Conservation (phyloP, 2,797 vertebrate genomes). For the Malacoraja senta region DNA sequence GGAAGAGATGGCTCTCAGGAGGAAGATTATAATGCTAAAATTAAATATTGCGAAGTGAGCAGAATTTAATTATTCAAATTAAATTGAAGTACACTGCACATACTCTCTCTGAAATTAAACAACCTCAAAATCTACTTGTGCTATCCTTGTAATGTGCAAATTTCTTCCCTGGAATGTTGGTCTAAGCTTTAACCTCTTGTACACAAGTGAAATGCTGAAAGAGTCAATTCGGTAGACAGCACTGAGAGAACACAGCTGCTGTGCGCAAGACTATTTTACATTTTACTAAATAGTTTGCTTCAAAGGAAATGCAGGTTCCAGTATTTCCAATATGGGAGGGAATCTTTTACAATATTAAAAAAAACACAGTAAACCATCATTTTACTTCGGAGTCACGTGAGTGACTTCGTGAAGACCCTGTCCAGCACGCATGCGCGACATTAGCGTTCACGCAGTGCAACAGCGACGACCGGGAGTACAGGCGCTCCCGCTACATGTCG, state of each 20-base stretch:
- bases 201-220: background rate
- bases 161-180: background rate
- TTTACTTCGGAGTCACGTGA: no score
- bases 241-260: background rate
- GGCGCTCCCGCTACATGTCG: no score
- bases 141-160: background rate
- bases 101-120: background rate
- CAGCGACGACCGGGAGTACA: no score
- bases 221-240: background rate
- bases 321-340: background rate
- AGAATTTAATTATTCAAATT: conserved; percentile 23
- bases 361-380: background rate
- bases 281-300: background rate
- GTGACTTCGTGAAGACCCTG: no score
- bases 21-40: background rate
- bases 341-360: background rate
- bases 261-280: background rate
- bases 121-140: background rate
- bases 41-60: background rate
- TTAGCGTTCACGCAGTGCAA: no score
- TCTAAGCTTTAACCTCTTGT: background rate
- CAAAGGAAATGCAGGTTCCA: background rate
- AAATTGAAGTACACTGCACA: background rate
- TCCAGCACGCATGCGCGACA: no score
- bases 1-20: background rate